phyloP scores from a whole-genome alignment of 2,888 invertebrate genomes.

The Mythimna loreyi region DNA sequence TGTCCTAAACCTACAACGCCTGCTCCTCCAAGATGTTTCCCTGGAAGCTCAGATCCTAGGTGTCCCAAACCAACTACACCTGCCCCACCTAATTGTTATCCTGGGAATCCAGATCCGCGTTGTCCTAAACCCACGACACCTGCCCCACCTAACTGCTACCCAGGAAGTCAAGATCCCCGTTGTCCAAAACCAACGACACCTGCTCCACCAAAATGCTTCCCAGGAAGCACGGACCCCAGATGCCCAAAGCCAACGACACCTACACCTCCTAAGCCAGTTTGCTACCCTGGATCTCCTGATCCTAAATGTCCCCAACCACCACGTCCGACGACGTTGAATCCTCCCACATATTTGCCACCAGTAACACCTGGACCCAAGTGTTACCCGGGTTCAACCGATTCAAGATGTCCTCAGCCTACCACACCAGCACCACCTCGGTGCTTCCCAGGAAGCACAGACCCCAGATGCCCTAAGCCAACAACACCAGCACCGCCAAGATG shows the following conservation, averaged over 20 bases:
- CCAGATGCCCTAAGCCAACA: constrained; percentile 46
- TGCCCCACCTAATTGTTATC: not conserved
- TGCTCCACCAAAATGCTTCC: not conserved
- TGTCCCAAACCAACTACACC: constrained; percentile 6
- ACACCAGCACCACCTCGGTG: constrained; percentile 61
- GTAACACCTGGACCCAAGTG: no score
- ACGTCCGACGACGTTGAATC: constrained; percentile 58
- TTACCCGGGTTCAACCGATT: constrained; percentile 65
- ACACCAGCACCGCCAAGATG: no score
- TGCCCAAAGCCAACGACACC: constrained; percentile 71
- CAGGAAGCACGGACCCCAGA: not conserved
- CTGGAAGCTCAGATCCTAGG: not conserved
- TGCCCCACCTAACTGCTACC: not conserved
- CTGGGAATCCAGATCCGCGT: not conserved
- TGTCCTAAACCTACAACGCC: constrained; percentile 4
- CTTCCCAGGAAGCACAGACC: constrained; percentile 61
- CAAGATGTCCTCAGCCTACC: constrained; percentile 63
- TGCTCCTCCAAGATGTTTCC: not conserved
- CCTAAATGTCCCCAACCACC: constrained; percentile 58
- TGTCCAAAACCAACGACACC: not conserved
- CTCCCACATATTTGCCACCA: constrained; percentile 49
- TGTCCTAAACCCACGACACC: not conserved
- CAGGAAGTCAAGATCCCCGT: not conserved
- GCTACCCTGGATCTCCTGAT: constrained; percentile 60
- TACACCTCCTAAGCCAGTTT: constrained; percentile 56